phyloP scores from a whole-genome alignment of 1,140 invertebrate genomes.

The Drosophila varians region DNA sequence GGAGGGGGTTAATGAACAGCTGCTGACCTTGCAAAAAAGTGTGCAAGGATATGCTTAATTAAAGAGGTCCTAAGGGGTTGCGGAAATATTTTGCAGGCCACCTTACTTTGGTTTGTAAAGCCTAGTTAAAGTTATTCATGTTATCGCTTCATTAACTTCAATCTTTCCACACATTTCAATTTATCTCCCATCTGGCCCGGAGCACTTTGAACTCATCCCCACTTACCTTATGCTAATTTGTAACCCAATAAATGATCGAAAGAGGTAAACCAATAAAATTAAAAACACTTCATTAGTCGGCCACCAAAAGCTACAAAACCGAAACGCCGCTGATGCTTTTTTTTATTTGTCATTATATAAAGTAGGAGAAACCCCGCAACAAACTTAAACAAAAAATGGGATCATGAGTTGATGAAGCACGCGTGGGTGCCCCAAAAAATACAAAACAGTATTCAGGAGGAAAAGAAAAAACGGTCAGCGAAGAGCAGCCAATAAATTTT shows the following conservation, averaged over 20 bases:
- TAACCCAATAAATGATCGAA: slow-evolving; percentile 27
- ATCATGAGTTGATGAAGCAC: slow-evolving; percentile 11
- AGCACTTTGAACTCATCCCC: neutral
- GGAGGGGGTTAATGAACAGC: slow-evolving; percentile 65
- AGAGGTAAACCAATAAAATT: slow-evolving; percentile 42
- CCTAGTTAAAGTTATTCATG: neutral
- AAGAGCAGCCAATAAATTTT: slow-evolving; percentile 48
- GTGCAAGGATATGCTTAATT: slow-evolving; percentile 43
- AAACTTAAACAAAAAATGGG: neutral
- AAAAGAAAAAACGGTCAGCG: slow-evolving; percentile 1
- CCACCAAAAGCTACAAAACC: slow-evolving; percentile 50
- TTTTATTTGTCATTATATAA: slow-evolving; percentile 60
- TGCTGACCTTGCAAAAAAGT: slow-evolving; percentile 44
- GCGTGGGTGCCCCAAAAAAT: slow-evolving; percentile 36
- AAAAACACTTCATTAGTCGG: slow-evolving; percentile 69
- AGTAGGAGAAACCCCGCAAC: slow-evolving; percentile 19
- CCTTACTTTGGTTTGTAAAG: neutral
- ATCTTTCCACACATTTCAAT: slow-evolving; percentile 1
- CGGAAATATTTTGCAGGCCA: neutral
- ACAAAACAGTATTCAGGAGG: neutral
- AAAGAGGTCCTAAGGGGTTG: neutral
- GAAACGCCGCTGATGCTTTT: slow-evolving; percentile 34
- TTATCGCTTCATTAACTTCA: slow-evolving; percentile 10
- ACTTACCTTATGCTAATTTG: slow-evolving; percentile 37
- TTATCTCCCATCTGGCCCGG: slow-evolving; percentile 7